Percentiles rank a stretch among this genome's conserved stretches.
Conservation (phyloP, 2,888 invertebrate species). For the Drosophila affinis region DNA sequence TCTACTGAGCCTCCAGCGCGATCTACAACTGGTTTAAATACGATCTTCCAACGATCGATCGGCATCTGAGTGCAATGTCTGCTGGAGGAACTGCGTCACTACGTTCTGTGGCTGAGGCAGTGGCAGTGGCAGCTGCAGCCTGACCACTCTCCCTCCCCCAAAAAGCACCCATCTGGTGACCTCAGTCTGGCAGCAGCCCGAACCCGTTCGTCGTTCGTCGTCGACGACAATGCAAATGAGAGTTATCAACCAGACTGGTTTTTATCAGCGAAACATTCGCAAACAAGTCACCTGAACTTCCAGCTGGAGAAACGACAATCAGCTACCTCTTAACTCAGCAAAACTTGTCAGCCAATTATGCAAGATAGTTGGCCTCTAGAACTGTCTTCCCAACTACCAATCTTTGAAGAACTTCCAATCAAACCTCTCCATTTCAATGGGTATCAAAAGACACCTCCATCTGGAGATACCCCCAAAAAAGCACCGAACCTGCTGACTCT, state of each 20-base stretch:
- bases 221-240: slow-evolving; percentile 73
- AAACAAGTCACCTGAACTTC: slow-evolving; percentile 20
- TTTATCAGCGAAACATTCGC: slow-evolving; percentile 48
- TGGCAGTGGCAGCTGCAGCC: slow-evolving; percentile 25
- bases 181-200: slow-evolving; percentile 31
- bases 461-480: not conserved
- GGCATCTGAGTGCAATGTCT: slow-evolving; percentile 26
- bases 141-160: slow-evolving; percentile 1
- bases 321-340: not conserved
- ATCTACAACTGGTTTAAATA: slow-evolving; percentile 77
- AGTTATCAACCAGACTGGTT: slow-evolving; percentile 71
- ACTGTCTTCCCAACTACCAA: no score
- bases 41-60: slow-evolving; percentile 8
- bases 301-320: not conserved
- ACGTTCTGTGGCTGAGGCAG: slow-evolving; percentile 40
- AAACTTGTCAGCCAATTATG: not conserved
- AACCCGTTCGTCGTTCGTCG: slow-evolving; percentile 52
- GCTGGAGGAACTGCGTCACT: slow-evolving; percentile 50
- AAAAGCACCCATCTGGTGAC: slow-evolving; percentile 20
- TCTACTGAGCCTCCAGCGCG: slow-evolving; percentile 75
- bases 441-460: slow-evolving; percentile 22
- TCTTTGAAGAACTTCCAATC: not conserved
- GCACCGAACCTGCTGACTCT: slow-evolving; percentile 44
- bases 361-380: not conserved
- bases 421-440: not conserved